Evolutionary conservation across 2,113 vertebrate species (phyloP).

Genomic region (Geococcyx californianus): DNA sequence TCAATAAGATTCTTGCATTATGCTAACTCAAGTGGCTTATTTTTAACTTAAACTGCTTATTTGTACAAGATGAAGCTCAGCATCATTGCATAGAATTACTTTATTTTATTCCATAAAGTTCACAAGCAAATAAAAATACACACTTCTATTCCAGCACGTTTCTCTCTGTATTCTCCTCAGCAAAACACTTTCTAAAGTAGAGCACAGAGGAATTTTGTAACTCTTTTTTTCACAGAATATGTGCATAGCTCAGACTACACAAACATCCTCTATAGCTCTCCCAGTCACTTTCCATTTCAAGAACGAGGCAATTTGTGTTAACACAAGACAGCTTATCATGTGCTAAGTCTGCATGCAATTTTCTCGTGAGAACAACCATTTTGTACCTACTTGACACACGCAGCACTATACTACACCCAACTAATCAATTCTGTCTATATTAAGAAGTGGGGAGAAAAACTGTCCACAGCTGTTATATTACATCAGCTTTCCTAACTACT

Average conservation of each 20-base stretch:
- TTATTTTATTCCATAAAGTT: neutral
- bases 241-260: conserved; percentile 46
- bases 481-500: conserved; percentile 59
- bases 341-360: conserved; percentile 64
- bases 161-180: neutral
- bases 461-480: conserved; percentile 54
- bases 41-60: neutral
- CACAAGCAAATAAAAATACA: neutral
- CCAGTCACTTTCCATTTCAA: conserved; percentile 69
- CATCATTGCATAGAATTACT: neutral
- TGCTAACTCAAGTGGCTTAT: conserved; percentile 1
- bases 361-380: conserved; percentile 69
- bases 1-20: conserved; percentile 35
- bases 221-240: conserved; percentile 39
- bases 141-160: neutral
- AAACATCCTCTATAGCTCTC: conserved; percentile 62
- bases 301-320: conserved; percentile 63
- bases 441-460: conserved; percentile 52
- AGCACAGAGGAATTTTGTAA: conserved; percentile 25
- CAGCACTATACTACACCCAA: conserved; percentile 33
- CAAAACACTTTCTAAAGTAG: neutral
- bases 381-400: conserved; percentile 66
- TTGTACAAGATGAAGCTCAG: conserved; percentile 2
- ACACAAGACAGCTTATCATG: conserved; percentile 70
- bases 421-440: conserved; percentile 66